Conservation (phyloP, 2,113 vertebrate species). For the Charadrius vociferus region DNA sequence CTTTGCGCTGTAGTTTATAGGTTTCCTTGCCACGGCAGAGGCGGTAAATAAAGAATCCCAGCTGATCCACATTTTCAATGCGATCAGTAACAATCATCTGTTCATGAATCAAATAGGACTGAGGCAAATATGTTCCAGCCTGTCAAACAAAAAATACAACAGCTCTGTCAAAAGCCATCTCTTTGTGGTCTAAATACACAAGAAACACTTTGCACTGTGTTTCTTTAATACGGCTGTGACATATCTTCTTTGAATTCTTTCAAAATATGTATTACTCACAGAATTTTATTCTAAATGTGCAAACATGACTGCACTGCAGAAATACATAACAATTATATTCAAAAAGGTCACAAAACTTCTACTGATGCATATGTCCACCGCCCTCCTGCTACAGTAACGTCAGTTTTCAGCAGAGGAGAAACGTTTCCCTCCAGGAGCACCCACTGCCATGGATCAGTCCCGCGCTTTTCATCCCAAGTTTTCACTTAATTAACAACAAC, state of each 20-base stretch:
- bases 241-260: not conserved
- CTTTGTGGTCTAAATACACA: not conserved
- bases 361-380: too few relatives aligned
- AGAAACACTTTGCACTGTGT: not conserved
- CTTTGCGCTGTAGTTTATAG: conserved; percentile 88
- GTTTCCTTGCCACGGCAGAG: conserved; percentile 91
- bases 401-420: too few relatives aligned
- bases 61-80: conserved; percentile 86
- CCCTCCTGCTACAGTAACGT: too few relatives aligned
- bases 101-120: conserved; percentile 92
- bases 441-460: too few relatives aligned
- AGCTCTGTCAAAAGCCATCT: not conserved
- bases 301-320: not conserved
- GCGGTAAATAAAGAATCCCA: conserved; percentile 90
- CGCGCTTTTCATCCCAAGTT: too few relatives aligned
- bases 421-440: too few relatives aligned
- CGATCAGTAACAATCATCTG: conserved; percentile 97
- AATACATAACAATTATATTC: not conserved
- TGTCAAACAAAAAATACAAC: conserved; percentile 41
- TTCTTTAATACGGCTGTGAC: not conserved
- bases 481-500: too few relatives aligned
- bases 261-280: not conserved
- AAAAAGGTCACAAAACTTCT: too few relatives aligned
- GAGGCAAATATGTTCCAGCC: conserved; percentile 95
- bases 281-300: not conserved